Conservation (phyloP, 2,113 vertebrate species). For the Notothenia rossii region DNA sequence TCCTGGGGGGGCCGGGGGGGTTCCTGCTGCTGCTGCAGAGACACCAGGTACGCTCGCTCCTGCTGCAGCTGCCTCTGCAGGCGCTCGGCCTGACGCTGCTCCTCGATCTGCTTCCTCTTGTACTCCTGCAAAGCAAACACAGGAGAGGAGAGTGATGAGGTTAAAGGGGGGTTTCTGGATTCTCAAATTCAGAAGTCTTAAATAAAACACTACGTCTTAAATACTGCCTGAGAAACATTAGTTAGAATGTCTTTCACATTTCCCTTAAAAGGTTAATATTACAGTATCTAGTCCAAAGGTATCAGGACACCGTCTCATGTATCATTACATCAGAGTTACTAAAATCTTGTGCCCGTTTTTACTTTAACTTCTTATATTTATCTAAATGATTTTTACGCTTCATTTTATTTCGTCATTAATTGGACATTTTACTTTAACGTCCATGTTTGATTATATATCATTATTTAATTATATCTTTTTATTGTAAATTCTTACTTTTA, state of each 20-base stretch:
- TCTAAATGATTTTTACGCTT: no score
- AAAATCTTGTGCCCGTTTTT: not conserved
- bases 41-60: conserved; percentile 95
- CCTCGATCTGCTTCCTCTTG: conserved; percentile 98
- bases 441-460: no score
- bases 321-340: not conserved
- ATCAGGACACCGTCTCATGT: no score
- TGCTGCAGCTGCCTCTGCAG: conserved; percentile 97
- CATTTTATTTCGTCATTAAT: no score
- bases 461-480: no score
- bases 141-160: not conserved
- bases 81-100: conserved; percentile 96
- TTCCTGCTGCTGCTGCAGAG: conserved; percentile 90
- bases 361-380: no score
- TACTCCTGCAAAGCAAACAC: conserved; percentile 87
- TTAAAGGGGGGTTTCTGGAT: not conserved
- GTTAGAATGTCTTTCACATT: no score
- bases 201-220: no score
- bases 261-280: not conserved
- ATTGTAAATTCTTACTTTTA: no score
- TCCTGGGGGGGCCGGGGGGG: conserved; percentile 88
- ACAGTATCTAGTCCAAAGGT: no score
- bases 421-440: no score
- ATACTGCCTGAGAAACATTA: not conserved
- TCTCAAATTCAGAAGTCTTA: no score